Conservation (phyloP, 1,140 invertebrate genomes). For the Drosophila subobscura region DNA sequence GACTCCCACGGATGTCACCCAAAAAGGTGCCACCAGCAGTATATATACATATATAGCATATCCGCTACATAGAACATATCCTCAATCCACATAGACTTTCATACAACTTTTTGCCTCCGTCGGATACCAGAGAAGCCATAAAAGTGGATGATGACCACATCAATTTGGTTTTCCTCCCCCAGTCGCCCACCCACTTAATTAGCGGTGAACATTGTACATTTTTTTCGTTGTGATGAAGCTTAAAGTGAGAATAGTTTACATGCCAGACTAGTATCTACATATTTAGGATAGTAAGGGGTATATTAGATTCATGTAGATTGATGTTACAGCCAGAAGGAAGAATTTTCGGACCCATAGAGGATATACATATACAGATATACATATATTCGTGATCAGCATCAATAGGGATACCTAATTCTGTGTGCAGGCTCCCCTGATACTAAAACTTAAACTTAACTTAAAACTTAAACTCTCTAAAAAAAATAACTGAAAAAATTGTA, state of each 20-base stretch:
- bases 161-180: conserved; percentile 41
- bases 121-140: conserved; percentile 29
- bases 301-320: too few relatives aligned
- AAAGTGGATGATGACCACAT: conserved; percentile 65
- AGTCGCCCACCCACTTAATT: conserved; percentile 50
- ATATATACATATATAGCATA: conserved; percentile 8
- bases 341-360: too few relatives aligned
- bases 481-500: too few relatives aligned
- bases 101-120: conserved; percentile 27
- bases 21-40: conserved; percentile 40
- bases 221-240: conserved; percentile 21
- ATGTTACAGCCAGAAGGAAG: too few relatives aligned
- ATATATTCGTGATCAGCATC: too few relatives aligned
- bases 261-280: conserved; percentile 8
- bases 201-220: conserved; percentile 23
- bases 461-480: too few relatives aligned
- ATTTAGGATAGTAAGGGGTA: not conserved
- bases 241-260: conserved; percentile 26
- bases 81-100: conserved; percentile 1
- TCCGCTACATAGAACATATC: conserved; percentile 7
- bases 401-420: too few relatives aligned
- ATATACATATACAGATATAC: too few relatives aligned
- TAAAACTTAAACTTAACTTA: too few relatives aligned
- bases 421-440: too few relatives aligned
- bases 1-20: conserved; percentile 32